Evolutionary conservation across 2,888 invertebrate genomes (phyloP), one percentile per base, ranked within the genome.

Genomic region (Drosophila greeni): DNA sequence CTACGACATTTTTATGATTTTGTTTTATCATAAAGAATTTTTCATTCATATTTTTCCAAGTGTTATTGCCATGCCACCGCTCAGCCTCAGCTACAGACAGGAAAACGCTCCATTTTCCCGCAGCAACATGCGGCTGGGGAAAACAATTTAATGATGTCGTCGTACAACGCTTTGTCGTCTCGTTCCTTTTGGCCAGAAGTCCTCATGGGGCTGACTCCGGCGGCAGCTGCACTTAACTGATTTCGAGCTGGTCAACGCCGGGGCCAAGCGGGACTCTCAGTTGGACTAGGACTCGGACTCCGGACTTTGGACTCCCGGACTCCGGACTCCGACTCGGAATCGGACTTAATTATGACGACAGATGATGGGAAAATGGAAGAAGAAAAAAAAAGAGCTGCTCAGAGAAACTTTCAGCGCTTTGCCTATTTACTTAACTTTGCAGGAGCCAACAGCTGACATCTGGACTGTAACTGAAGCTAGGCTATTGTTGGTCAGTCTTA

Each of bases 81-180:
- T 54, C 9, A 23, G 33, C 33, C 48, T 45, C 45, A 29, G 29
- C 31, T 37, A 43, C 58, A 51, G 59, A 47, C 43, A 34, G 54
- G 51, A 48, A 36, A 66, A 60, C 67, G 42, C 57, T 53, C 33
- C n/a, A 47, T 56, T 66, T 53, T 72, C 37, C 37, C 55, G 59
- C 26, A 58, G 66, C 51, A 68, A 73, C 82, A 81, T 78, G 78
- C 58, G 74, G 65, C 82, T 61, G 33, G 79, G 82, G 74, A 77
- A 73, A 83, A 81, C 79, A 81, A 78, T 84, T 72, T 82, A 84
- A 82, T 81, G 84, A 82, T 82, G 82, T 68, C 81, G 70, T 68
- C 77, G 70, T 64, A 57, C 72, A 70, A 66, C 45, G 20, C 62
- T 76, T 40, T 66, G 65, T 43, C 12, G 26, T 40, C 60, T 33